phyloP scores from a whole-genome alignment of 2,888 invertebrate genomes.

The Agrypnus murinus region DNA sequence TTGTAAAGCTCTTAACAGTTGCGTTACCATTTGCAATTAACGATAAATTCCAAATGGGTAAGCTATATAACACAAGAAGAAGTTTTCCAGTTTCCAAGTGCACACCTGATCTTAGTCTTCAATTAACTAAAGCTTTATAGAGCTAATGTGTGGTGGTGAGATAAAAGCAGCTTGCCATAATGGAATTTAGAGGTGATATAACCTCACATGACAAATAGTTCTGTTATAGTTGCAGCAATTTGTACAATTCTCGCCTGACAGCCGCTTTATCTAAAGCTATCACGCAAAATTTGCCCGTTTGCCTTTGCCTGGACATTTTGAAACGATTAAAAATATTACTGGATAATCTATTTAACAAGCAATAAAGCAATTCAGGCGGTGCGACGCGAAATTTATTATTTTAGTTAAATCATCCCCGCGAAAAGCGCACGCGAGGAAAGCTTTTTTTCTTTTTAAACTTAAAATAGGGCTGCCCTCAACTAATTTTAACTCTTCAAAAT shows the following conservation, averaged over 20 bases:
- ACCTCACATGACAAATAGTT: conserved; percentile 42
- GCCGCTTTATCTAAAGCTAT: conserved; percentile 28
- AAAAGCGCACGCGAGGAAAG: not conserved
- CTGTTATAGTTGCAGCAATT: conserved; percentile 36
- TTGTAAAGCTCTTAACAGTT: no score
- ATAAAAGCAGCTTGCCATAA: conserved; percentile 42
- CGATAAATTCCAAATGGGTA: not conserved
- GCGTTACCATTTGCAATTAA: not conserved
- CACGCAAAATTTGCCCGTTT: conserved; percentile 26
- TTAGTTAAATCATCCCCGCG: not conserved
- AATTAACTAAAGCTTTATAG: conserved; percentile 40
- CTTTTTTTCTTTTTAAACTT: not conserved
- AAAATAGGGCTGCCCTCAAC: not conserved
- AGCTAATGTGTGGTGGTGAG: conserved; percentile 33
- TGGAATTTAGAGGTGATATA: conserved; percentile 40
- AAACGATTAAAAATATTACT: not conserved
- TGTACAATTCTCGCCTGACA: conserved; percentile 33
- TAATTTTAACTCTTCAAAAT: conserved; percentile 33
- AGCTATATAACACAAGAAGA: not conserved
- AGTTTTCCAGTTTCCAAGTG: conserved; percentile 21
- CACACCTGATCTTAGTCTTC: conserved; percentile 42
- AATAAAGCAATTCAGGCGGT: no score
- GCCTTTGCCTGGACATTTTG: conserved; percentile 23
- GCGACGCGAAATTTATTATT: not conserved
- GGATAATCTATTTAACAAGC: not conserved